Evolutionary conservation across 1,140 invertebrate species (phyloP), one percentile per base, ranked within the genome.

Genomic region (Helicoverpa armigera): DNA sequence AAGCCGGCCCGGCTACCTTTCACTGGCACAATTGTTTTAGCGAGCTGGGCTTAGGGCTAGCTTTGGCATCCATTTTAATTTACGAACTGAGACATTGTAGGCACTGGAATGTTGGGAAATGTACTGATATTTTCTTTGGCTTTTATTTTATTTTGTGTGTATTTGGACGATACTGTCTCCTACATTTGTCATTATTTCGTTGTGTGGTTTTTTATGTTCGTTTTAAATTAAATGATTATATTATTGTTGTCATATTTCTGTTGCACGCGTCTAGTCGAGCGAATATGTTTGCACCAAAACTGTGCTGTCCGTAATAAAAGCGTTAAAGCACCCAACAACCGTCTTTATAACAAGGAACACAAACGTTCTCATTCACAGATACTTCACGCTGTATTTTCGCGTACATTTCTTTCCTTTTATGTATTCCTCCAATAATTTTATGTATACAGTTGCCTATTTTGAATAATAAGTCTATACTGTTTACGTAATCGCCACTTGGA

Each of bases 11-110:
- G 13, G 54, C 31, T 51, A 61, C 60, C 75, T 77, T 77, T 77
- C 75, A 67, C 75, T 67, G 50, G 75, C 75, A 35, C 75, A 50
- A 77, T 77, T 77, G 75, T 77, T 53, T 72, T 77, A 77, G 18
- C 58, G 53, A 77, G 54, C 72, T 31, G 60, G 60, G 61, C 75
- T 65, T 29, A 53, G 29, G 75, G 61, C 75, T 23, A 60, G 73
- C 58, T 54, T 67, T 77, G 50, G 29, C 61, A 65, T 77, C 60
- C 29, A 67, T 50, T 54, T 11, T 35, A 29, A 75, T 67, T 65
- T 77, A 77, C 61, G 16, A 12, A 76, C 16, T 72, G 50, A 72
- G 69, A 72, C 53, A 72, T 29, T 14, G 14, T 29, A 54, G 18
- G 63, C 5, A 5, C 63, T 65, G 23, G 35, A 43, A 65, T 65